These are phyloP conservation scores for Stylophora pistillata DNA, from an alignment of 64 coral and sea anemone genomes.

Conservation along the genomic window DNA sequence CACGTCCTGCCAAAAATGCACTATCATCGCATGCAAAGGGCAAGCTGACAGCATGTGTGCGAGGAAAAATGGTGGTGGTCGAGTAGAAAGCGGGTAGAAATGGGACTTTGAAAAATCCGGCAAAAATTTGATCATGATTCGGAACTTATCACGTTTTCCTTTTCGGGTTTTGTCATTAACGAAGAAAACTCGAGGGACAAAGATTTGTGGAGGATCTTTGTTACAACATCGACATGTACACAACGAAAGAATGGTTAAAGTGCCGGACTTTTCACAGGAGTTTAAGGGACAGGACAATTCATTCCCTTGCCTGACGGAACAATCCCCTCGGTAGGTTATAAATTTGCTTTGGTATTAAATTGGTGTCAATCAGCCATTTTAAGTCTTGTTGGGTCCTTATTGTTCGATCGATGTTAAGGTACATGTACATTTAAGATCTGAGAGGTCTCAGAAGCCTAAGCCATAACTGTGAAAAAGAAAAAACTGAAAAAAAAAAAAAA, in stretches of 20 bases:
- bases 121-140: not conserved
- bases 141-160: not conserved
- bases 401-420: not conserved
- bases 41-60: not conserved
- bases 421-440: too few species aligned
- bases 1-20: not conserved
- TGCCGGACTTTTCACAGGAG: conserved; percentile 84
- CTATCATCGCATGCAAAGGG: not conserved
- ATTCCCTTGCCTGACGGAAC: conserved; percentile 81
- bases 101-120: not conserved
- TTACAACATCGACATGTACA: not conserved
- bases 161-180: not conserved
- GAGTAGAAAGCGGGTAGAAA: not conserved
- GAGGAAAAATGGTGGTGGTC: not conserved
- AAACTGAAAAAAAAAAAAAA: too few species aligned
- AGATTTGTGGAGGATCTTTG: not conserved
- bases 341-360: not conserved
- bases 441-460: too few species aligned
- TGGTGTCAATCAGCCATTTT: not conserved
- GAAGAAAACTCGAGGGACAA: not conserved
- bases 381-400: not conserved
- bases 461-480: too few species aligned
- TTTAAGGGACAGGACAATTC: conserved; percentile 84
- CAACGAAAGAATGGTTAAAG: conserved; percentile 31
- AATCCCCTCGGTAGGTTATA: conserved; percentile 51